Evolutionary conservation across 2,797 vertebrate genomes (phyloP).

Genomic region (Parambassis ranga): DNA sequence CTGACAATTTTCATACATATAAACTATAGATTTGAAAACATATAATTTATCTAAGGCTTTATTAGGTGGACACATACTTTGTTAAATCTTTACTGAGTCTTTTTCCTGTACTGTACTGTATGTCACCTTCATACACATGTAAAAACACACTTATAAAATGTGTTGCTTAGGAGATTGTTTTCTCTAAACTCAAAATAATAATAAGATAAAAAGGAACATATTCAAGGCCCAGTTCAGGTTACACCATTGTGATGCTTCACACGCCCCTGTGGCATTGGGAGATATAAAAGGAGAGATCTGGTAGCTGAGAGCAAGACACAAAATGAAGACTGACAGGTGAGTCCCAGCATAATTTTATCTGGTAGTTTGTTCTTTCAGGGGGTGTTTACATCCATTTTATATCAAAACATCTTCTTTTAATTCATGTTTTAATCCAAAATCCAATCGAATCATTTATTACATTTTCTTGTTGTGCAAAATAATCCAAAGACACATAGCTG

Average conservation of each 20-base stretch:
- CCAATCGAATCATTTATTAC: too few relatives aligned
- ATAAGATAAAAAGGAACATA: conserved; percentile 3
- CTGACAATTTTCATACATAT: too few relatives aligned
- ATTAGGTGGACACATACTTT: too few relatives aligned
- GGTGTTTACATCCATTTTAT: too few relatives aligned
- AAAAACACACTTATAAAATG: not conserved
- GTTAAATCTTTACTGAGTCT: too few relatives aligned
- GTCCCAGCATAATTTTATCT: not conserved
- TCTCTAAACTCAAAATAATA: not conserved
- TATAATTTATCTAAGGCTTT: too few relatives aligned
- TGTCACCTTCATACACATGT: not conserved
- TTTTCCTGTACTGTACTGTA: too few relatives aligned
- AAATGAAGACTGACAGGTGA: conserved; percentile 60
- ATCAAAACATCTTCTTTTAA: too few relatives aligned
- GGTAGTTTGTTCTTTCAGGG: not conserved
- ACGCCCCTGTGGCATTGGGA: conserved; percentile 50
- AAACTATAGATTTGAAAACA: too few relatives aligned
- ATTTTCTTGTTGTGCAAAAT: not conserved
- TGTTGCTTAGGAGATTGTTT: not conserved
- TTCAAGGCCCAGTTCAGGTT: conserved; percentile 60
- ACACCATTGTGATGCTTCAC: conserved; percentile 61
- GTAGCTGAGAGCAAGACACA: not conserved
- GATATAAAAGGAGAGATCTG: conserved; percentile 70
- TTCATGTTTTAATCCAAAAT: too few relatives aligned
- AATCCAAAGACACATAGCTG: too few relatives aligned